Evolutionary conservation across 2,797 vertebrate species (phyloP).

Genomic region (Odontamblyopus lacepedii): DNA sequence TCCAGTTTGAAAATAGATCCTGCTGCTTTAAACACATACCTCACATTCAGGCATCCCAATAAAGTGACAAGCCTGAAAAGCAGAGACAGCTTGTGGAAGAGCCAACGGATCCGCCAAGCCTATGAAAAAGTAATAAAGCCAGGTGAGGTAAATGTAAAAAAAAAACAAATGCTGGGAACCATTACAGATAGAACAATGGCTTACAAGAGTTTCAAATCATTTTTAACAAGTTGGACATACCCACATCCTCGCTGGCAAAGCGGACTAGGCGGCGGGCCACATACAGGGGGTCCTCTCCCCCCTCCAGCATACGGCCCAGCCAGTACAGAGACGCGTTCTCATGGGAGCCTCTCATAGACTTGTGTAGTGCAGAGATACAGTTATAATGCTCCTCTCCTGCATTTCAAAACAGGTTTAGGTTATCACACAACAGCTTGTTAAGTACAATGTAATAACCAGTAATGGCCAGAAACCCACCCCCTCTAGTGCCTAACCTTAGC

Average conservation of each 20-base stretch:
- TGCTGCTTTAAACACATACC: constrained; percentile 69
- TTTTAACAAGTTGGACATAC: constrained; percentile 65
- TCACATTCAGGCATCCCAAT: constrained; percentile 99
- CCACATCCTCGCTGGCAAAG: constrained; percentile 96
- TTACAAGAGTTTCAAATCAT: background rate
- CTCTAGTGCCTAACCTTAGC: background rate
- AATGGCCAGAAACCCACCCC: background rate
- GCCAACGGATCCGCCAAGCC: constrained; percentile 92
- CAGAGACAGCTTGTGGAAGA: constrained; percentile 90
- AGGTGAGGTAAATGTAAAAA: background rate
- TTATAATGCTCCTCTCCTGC: constrained; percentile 96
- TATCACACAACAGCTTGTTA: background rate
- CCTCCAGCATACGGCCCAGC: constrained; percentile 97
- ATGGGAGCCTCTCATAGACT: constrained; percentile 94
- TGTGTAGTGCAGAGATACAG: constrained; percentile 95
- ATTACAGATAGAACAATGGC: background rate
- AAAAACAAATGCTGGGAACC: background rate
- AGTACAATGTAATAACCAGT: background rate
- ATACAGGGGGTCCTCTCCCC: constrained; percentile 93
- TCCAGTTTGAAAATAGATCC: background rate
- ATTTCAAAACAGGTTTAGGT: constrained; percentile 19
- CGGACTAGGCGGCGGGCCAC: constrained; percentile 93
- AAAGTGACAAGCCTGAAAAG: constrained; percentile 96
- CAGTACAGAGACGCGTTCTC: constrained; percentile 94
- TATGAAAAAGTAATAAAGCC: constrained; percentile 47